Conservation (phyloP, 2,888 invertebrate genomes). For the Stratiomys singularior region DNA sequence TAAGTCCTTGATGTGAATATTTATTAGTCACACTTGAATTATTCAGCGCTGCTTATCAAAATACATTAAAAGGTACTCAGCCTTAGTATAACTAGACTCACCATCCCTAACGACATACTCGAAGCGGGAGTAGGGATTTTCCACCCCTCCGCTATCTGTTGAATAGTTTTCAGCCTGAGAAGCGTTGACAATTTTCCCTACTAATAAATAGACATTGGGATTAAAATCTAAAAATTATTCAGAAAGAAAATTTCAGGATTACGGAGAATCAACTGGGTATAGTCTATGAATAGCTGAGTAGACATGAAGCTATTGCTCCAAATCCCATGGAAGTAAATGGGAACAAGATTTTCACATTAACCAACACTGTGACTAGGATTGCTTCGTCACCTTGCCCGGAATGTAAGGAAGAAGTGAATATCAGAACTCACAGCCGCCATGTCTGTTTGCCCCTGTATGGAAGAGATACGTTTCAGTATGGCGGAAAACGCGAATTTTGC, state of each 20-base stretch:
- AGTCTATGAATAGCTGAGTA: background rate
- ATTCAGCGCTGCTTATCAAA: too few species aligned
- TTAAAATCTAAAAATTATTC: too few species aligned
- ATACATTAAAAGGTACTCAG: too few species aligned
- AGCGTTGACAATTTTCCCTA: too few species aligned
- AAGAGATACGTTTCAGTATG: background rate
- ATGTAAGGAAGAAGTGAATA: background rate
- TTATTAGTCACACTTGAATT: too few species aligned
- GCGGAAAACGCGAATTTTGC: background rate
- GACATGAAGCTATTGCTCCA: background rate
- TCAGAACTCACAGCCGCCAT: background rate
- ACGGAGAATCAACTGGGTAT: background rate
- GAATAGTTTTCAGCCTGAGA: too few species aligned
- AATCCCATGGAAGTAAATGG: constrained; percentile 9
- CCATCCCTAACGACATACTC: too few species aligned
- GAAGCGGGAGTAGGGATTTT: too few species aligned
- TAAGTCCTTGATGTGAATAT: too few species aligned
- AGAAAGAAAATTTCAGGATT: background rate
- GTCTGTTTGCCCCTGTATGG: background rate
- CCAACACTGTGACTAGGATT: background rate
- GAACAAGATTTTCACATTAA: constrained; percentile 32
- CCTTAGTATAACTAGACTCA: too few species aligned
- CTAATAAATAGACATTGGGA: too few species aligned
- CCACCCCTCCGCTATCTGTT: too few species aligned
- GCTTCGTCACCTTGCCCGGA: background rate